These are phyloP conservation scores for Masticophis lateralis DNA, from an alignment of 2,797 vertebrate species.

Conservation along the genomic window DNA sequence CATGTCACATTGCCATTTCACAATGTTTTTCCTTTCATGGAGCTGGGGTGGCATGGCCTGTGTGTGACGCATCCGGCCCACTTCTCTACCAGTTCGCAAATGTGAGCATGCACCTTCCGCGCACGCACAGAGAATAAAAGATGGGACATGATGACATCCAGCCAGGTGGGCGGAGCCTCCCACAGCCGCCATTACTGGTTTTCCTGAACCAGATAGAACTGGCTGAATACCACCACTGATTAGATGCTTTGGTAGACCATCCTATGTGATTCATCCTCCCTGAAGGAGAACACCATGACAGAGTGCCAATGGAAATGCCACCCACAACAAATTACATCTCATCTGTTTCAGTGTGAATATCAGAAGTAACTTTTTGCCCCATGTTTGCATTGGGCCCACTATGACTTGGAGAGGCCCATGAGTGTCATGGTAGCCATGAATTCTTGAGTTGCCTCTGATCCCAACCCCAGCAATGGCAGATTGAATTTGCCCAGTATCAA, in stretches of 20 bases:
- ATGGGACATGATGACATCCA: too few species aligned
- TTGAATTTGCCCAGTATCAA: neutral
- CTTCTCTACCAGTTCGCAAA: too few species aligned
- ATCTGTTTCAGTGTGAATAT: neutral
- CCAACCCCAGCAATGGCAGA: neutral
- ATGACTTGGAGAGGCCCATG: neutral
- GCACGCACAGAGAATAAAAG: too few species aligned
- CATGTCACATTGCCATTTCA: too few species aligned
- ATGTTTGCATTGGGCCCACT: neutral
- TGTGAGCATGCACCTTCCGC: too few species aligned
- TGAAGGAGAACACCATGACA: neutral
- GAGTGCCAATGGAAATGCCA: neutral
- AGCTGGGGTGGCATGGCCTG: too few species aligned
- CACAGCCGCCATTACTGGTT: too few species aligned
- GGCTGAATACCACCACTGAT: too few species aligned
- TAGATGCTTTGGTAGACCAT: neutral
- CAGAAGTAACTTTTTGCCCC: neutral
- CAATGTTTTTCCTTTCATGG: too few species aligned
- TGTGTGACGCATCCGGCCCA: too few species aligned
- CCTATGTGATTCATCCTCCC: neutral
- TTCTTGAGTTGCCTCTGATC: neutral
- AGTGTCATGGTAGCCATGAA: neutral
- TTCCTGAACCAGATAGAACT: too few species aligned
- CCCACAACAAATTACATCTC: neutral
- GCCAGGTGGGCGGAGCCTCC: too few species aligned